Evolutionary conservation across 2,113 vertebrate genomes (phyloP).

Genomic region (Lampris megalopsis): DNA sequence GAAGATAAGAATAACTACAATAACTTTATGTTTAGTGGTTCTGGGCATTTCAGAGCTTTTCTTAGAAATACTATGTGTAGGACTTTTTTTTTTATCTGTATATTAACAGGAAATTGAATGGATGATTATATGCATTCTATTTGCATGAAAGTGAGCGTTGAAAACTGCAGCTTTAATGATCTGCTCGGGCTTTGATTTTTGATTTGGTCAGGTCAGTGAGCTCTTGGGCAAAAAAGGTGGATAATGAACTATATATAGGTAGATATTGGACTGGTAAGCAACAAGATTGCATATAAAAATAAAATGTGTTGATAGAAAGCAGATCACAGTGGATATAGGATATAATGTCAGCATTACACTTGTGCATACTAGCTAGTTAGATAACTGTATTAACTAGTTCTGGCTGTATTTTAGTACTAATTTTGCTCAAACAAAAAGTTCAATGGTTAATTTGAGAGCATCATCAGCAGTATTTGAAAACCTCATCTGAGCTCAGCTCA

Average conservation of each 20-base stretch:
- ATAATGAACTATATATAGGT: too few relatives aligned
- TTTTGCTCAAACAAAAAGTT: constrained; percentile 4
- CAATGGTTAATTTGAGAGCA: not conserved
- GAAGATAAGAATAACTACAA: constrained; percentile 21
- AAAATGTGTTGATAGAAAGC: not conserved
- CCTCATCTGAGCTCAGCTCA: not conserved
- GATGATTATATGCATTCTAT: too few relatives aligned
- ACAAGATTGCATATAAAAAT: not conserved
- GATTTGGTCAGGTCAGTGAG: not conserved
- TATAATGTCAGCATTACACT: too few relatives aligned
- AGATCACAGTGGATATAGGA: not conserved
- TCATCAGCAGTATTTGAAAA: constrained; percentile 10
- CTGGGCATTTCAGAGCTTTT: not conserved
- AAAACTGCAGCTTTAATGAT: too few relatives aligned
- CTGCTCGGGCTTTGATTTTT: too few relatives aligned
- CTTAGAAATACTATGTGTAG: not conserved
- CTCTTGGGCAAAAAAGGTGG: too few relatives aligned
- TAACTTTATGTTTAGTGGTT: not conserved
- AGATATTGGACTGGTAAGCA: not conserved
- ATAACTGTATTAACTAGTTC: not conserved
- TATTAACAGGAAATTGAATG: too few relatives aligned
- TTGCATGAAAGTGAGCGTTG: too few relatives aligned
- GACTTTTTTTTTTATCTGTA: not conserved
- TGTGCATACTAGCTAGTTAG: too few relatives aligned
- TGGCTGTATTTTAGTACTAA: not conserved